phyloP scores from a whole-genome alignment of 2,113 vertebrate genomes.

The Spheniscus mendiculus region DNA sequence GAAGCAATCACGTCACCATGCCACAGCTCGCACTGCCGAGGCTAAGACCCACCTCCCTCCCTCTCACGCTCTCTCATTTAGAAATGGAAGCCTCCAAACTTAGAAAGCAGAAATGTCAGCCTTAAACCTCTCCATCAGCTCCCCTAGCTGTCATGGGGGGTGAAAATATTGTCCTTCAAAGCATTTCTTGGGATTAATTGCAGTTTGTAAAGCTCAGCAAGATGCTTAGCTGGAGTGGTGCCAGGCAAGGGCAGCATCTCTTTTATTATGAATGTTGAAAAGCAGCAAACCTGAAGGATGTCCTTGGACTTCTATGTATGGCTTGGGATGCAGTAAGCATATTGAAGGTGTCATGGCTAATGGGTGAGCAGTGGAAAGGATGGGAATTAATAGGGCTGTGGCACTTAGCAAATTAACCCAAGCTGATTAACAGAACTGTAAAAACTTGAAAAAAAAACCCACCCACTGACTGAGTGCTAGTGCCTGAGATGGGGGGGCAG shows the following conservation, averaged over 20 bases:
- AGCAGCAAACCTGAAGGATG: not conserved
- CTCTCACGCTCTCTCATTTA: not conserved
- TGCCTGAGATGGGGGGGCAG: not conserved
- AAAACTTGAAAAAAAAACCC: not conserved
- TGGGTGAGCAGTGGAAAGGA: not conserved
- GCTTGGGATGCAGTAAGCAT: not conserved
- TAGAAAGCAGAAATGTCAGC: not conserved
- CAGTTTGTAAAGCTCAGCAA: conserved; percentile 22
- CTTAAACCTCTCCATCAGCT: not conserved
- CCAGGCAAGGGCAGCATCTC: conserved; percentile 4
- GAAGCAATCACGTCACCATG: not conserved
- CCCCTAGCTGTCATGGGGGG: not conserved
- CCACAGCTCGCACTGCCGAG: accelerated
- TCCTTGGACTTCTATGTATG: not conserved
- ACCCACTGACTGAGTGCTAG: not conserved
- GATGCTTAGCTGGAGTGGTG: not conserved
- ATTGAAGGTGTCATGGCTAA: not conserved
- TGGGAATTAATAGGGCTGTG: not conserved
- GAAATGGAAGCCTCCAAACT: not conserved
- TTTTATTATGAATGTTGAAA: not conserved
- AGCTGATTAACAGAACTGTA: not conserved
- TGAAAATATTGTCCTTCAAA: not conserved
- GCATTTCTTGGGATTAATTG: not conserved
- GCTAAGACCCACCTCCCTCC: not conserved
- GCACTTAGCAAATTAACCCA: not conserved